A percentile compares a stretch with the other conserved stretches of the same genome.
Evolutionary conservation across 2,797 vertebrate species (phyloP).

Genomic region (Rhabdophis nuchalis): DNA sequence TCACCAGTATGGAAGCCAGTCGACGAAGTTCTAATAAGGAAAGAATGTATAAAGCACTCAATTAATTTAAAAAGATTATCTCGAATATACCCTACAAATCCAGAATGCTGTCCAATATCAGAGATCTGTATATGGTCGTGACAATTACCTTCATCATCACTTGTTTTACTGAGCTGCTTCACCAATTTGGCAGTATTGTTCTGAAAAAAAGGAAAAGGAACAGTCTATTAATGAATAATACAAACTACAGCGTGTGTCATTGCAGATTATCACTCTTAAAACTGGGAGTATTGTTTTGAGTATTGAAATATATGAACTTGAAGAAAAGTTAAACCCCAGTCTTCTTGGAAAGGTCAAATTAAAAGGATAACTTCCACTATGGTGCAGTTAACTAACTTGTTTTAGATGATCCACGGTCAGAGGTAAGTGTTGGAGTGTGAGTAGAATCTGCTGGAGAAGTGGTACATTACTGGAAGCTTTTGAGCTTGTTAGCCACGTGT

Average conservation of each 20-base stretch:
- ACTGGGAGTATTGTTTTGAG: neutral
- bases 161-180: conserved; percentile 91
- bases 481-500: conserved; percentile 90
- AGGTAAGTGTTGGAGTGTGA: conserved; percentile 90
- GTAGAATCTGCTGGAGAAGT: conserved; percentile 88
- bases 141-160: conserved; percentile 85
- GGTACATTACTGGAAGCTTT: conserved; percentile 88
- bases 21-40: conserved; percentile 80
- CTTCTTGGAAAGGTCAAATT: neutral
- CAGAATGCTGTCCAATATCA: neutral
- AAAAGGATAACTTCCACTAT: neutral
- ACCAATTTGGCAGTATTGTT: conserved; percentile 97
- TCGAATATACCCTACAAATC: neutral
- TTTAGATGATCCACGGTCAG: conserved; percentile 95
- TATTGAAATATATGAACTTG: neutral
- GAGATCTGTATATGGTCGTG: neutral
- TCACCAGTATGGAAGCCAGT: conserved; percentile 85
- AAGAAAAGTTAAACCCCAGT: neutral
- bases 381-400: conserved; percentile 72
- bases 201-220: conserved; percentile 59
- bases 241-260: neutral
- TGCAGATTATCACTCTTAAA: neutral
- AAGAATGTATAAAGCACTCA: neutral
- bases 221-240: neutral
- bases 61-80: neutral